Evolutionary conservation across 2,797 vertebrate species (phyloP).

Genomic region (Anniella stebbinsi): DNA sequence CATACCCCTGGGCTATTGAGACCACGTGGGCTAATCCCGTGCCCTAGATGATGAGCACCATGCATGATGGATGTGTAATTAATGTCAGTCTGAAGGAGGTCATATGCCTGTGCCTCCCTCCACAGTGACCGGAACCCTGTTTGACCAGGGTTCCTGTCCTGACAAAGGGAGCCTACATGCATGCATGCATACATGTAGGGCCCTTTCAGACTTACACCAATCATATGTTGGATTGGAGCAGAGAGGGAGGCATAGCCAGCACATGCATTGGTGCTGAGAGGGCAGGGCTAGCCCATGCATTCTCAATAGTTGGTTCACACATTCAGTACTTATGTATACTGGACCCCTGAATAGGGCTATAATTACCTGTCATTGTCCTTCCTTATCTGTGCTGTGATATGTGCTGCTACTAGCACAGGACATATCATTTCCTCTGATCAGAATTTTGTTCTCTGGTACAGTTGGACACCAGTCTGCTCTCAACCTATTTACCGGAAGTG

Average conservation of each 20-base stretch:
- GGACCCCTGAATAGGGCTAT: not conserved
- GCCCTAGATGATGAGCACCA: not conserved
- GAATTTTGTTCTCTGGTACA: constrained; percentile 69
- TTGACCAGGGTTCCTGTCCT: not conserved
- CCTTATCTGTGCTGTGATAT: not conserved
- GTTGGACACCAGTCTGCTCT: constrained; percentile 93
- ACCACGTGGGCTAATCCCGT: not conserved
- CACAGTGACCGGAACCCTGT: not conserved
- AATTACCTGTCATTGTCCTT: not conserved
- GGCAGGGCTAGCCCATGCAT: too few species aligned
- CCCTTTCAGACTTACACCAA: not conserved
- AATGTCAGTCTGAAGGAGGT: not conserved
- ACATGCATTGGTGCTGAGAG: not conserved
- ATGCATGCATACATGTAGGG: not conserved
- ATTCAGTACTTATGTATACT: not conserved
- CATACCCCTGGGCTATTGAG: too few species aligned
- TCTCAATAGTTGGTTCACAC: too few species aligned
- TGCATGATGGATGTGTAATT: not conserved
- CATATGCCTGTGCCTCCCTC: not conserved
- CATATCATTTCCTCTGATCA: constrained; percentile 2
- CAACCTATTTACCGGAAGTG: constrained; percentile 93
- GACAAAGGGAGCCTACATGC: too few species aligned
- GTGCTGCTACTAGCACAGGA: not conserved
- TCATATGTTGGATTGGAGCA: too few species aligned
- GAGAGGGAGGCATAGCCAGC: not conserved